Evolutionary conservation across 2,888 invertebrate genomes (phyloP), one percentile per base, ranked within the genome.

Genomic region (Lydus trimaculatus): DNA sequence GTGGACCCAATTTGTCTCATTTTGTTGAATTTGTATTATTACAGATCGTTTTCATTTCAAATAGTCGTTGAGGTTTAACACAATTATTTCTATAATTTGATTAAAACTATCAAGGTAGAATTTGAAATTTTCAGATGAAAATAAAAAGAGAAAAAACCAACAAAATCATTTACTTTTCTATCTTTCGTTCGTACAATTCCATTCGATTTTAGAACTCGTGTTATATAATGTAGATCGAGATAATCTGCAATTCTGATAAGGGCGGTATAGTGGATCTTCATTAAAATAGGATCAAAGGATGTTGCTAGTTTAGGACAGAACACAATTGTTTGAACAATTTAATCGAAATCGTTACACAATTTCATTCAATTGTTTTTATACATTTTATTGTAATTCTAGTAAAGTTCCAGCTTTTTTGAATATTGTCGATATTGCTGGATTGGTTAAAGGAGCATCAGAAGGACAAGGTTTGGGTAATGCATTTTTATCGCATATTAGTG

Each of bases 401-500:
- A 97, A 98, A 89, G 99, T 99, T 39, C 98, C 99, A 15, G 99
- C 99, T 0, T 99, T 94, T 85, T 87, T 99, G 73, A 99, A 97
- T 84, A 94, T 99, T 36, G 97, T 97, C 33, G 99, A 99, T 84
- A 99, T 99, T 79, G 99, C 99, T 65, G 99, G 99, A 11, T 87
- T 99, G 74, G 99, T 99, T 43, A 96, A 97, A 82, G 99, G 99
- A 33, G 99, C 99, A 2, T 94, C 97, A 4, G 98, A 99, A 84
- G 99, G 99, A 0, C 96, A 98, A 85, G 98, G 99, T 1, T 88
- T 99, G 66, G 99, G 99, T 80, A 99, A 99, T 85, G 98, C 97
- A 71, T 99, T 99, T 86, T 90, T 99, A 59, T 98, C 99, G 6
- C 98, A 99, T 86, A 99, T 99, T 81, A 95, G 94, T 84, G 99